Evolutionary conservation across 2,888 invertebrate species (phyloP).

Genomic region (Rhingia campestris): DNA sequence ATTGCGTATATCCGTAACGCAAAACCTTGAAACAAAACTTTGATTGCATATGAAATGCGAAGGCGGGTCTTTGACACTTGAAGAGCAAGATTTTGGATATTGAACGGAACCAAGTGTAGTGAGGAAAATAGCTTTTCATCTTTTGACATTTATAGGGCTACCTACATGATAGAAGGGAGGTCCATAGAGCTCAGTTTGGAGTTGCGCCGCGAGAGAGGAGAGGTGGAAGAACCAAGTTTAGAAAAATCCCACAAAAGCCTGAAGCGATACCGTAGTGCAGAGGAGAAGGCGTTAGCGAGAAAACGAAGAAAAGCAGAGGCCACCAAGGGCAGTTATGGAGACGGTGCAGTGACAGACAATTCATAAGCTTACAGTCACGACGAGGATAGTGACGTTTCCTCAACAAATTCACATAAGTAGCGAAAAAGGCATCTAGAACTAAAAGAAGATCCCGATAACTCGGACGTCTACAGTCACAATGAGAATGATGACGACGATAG

Average conservation of each 20-base stretch:
- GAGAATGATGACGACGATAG: conserved; percentile 79
- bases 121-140: no score
- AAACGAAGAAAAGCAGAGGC: conserved; percentile 75
- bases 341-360: conserved; percentile 55
- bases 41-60: not conserved
- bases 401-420: conserved; percentile 75
- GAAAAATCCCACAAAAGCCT: conserved; percentile 61
- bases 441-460: conserved; percentile 80
- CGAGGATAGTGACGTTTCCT: conserved; percentile 75
- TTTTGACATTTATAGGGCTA: no score
- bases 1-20: not conserved
- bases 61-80: no score
- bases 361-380: conserved; percentile 60
- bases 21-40: not conserved
- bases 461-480: conserved; percentile 76
- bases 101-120: no score
- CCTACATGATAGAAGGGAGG: no score
- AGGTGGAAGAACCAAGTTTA: conserved; percentile 17
- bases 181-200: conserved; percentile 78
- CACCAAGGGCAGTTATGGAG: conserved; percentile 37
- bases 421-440: conserved; percentile 76
- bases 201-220: conserved; percentile 79
- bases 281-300: conserved; percentile 71
- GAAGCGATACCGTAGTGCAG: conserved; percentile 76
- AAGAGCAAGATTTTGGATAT: no score